Conservation (phyloP, 2,888 invertebrate species). For the Nemapogon koenigi region DNA sequence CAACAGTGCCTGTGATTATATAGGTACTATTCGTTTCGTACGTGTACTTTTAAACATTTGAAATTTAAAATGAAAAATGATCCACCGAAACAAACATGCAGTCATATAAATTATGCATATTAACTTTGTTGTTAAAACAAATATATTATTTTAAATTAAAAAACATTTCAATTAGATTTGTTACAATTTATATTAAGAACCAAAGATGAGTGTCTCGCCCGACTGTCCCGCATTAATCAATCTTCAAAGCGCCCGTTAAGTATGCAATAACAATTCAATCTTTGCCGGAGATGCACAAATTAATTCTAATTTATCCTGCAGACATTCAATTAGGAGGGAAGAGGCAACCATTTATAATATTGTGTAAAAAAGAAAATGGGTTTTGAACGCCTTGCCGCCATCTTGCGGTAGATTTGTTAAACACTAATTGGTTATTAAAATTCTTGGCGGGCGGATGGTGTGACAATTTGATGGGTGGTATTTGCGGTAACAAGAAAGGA, state of each 20-base stretch:
- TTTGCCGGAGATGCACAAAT: constrained; percentile 28
- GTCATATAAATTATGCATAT: too few species aligned
- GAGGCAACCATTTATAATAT: constrained; percentile 30
- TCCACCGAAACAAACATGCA: too few species aligned
- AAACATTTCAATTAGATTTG: too few species aligned
- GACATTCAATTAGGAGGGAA: constrained; percentile 45
- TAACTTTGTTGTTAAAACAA: too few species aligned
- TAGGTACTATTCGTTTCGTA: too few species aligned
- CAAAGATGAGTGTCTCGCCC: constrained; percentile 11
- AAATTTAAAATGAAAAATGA: too few species aligned
- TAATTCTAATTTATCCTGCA: constrained; percentile 35
- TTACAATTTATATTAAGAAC: not conserved
- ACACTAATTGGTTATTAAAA: constrained; percentile 62
- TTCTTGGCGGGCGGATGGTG: constrained; percentile 35
- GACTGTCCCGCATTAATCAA: constrained; percentile 24
- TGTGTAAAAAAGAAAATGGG: constrained; percentile 10
- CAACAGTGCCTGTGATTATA: too few species aligned
- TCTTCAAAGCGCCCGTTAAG: constrained; percentile 7
- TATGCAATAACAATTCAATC: constrained; percentile 19
- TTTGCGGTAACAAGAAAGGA: constrained; percentile 7
- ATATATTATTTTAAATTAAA: too few species aligned
- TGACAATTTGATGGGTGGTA: constrained; percentile 19
- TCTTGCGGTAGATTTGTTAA: constrained; percentile 30
- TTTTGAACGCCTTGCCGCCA: constrained; percentile 1
- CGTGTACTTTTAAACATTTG: too few species aligned